Evolutionary conservation across 2,888 invertebrate species (phyloP).

Genomic region (Trissolcus brochymenae): DNA sequence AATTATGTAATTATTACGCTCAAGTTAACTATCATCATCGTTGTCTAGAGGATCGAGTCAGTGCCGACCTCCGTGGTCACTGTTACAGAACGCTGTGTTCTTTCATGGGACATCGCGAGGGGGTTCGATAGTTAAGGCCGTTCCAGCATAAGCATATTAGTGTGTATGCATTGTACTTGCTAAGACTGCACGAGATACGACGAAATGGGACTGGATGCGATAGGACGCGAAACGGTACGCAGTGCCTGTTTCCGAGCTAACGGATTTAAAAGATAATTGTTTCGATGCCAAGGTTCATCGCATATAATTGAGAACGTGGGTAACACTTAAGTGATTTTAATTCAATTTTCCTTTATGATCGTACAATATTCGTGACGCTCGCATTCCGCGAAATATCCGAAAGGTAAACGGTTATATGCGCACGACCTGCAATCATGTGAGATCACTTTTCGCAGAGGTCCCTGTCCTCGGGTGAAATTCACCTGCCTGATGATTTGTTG

Average conservation of each 20-base stretch:
- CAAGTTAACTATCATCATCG: conserved; percentile 67
- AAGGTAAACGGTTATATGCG: conserved; percentile 43
- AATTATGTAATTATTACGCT: conserved; percentile 74
- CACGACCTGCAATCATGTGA: conserved; percentile 51
- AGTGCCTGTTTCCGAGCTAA: conserved; percentile 61
- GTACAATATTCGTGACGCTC: conserved; percentile 62
- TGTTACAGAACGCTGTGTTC: conserved; percentile 54
- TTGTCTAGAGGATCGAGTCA: conserved; percentile 62
- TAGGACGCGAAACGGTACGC: conserved; percentile 51
- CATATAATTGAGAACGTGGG: conserved; percentile 74
- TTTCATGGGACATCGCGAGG: conserved; percentile 28
- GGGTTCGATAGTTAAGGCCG: conserved; percentile 28
- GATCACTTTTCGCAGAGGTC: conserved; percentile 46
- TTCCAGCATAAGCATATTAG: conserved; percentile 31
- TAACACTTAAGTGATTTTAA: conserved; percentile 73
- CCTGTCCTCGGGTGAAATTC: conserved; percentile 31
- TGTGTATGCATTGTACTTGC: conserved; percentile 39
- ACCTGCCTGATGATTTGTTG: conserved; percentile 31
- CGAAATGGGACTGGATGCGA: conserved; percentile 47
- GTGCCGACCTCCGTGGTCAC: conserved; percentile 59
- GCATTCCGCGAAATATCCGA: conserved; percentile 49
- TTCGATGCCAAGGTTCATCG: conserved; percentile 72
- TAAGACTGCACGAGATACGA: conserved; percentile 52
- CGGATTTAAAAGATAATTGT: conserved; percentile 72
- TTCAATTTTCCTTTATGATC: conserved; percentile 68